phyloP scores from a whole-genome alignment of 2,797 vertebrate genomes.

The Halcyon badia region DNA sequence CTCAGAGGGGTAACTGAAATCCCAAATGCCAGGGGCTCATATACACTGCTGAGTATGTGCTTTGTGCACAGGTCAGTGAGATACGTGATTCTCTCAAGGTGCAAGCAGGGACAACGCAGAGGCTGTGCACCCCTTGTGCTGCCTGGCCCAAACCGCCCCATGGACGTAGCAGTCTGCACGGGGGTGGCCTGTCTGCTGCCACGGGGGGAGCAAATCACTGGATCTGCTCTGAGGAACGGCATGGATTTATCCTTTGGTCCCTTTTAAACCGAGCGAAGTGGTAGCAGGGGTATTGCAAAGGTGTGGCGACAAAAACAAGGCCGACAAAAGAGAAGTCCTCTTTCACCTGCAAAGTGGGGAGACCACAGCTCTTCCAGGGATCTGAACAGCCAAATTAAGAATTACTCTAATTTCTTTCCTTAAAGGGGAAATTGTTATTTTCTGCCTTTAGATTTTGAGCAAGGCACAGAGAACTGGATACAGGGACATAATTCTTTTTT shows the following conservation, averaged over 20 bases:
- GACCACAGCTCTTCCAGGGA: not conserved
- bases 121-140: not conserved
- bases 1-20: rapidly evolving
- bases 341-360: not conserved
- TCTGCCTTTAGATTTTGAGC: not conserved
- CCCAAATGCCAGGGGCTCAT: rapidly evolving
- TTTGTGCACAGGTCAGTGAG: not conserved
- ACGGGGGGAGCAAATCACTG: rapidly evolving
- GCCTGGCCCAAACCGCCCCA: not conserved
- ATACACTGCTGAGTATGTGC: rapidly evolving
- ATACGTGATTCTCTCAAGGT: not conserved
- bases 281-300: not conserved
- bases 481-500: not conserved
- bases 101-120: rapidly evolving
- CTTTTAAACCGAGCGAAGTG: rapidly evolving
- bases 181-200: not conserved
- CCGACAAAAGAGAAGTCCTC: not conserved
- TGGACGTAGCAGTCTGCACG: too few relatives aligned
- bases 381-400: not conserved
- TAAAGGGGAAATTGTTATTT: not conserved
- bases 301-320: not conserved
- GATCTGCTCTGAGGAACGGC: not conserved
- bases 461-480: not conserved
- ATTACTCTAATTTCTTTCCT: not conserved
- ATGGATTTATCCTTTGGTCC: not conserved